Conservation (phyloP, 2,888 invertebrate genomes). For the Aspidiotus rigidus region DNA sequence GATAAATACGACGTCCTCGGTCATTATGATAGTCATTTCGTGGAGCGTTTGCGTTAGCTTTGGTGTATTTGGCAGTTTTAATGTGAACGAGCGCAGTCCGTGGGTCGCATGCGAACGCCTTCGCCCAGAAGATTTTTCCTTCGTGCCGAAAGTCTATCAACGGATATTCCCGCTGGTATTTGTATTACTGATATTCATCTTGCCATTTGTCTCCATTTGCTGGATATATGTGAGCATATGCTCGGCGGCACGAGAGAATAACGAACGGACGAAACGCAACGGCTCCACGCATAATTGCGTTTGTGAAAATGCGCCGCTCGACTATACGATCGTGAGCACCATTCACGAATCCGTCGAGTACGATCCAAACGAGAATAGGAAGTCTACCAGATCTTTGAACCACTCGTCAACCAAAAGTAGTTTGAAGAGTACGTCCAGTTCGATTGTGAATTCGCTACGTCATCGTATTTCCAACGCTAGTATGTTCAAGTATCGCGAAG, state of each 20-base stretch:
- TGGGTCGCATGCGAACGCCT: slow-evolving; percentile 14
- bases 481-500: slow-evolving; percentile 74
- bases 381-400: slow-evolving; percentile 42
- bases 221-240: slow-evolving; percentile 67
- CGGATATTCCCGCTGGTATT: slow-evolving; percentile 46
- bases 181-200: slow-evolving; percentile 46
- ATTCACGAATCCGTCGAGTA: slow-evolving; percentile 27
- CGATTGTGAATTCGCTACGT: slow-evolving; percentile 60
- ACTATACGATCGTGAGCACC: slow-evolving; percentile 26
- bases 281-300: slow-evolving; percentile 41
- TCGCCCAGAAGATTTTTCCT: background rate
- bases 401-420: slow-evolving; percentile 40
- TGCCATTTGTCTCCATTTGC: slow-evolving; percentile 55
- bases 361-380: slow-evolving; percentile 17
- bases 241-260: slow-evolving; percentile 64
- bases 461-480: slow-evolving; percentile 71
- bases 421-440: slow-evolving; percentile 49
- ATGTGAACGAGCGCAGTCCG: slow-evolving; percentile 22
- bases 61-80: slow-evolving; percentile 44
- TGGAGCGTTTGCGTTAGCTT: slow-evolving; percentile 47
- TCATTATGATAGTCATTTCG: slow-evolving; percentile 45
- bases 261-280: slow-evolving; percentile 49
- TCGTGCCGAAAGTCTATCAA: slow-evolving; percentile 42
- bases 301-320: slow-evolving; percentile 14
- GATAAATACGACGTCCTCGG: slow-evolving; percentile 48